Percentiles rank a stretch among this genome's conserved stretches.
Conservation (phyloP, 1,140 invertebrate species). For the Euwallacea fornicatus region DNA sequence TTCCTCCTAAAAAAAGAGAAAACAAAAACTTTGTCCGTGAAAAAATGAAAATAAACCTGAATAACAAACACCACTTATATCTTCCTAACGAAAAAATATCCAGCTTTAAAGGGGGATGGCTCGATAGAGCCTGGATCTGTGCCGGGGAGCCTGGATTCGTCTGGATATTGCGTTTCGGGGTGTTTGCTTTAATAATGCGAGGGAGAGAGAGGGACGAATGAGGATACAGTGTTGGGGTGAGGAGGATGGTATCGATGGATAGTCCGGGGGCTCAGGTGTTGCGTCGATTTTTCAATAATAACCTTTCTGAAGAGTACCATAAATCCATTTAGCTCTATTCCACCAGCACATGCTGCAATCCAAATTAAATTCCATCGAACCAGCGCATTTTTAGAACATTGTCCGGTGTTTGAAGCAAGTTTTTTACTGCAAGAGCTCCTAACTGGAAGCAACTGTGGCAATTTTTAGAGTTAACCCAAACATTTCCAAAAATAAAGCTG, state of each 20-base stretch:
- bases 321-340: neutral
- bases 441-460: too few species aligned
- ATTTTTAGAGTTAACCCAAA: too few species aligned
- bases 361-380: neutral
- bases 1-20: slow-evolving; percentile 21
- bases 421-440: too few species aligned
- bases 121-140: slow-evolving; percentile 22
- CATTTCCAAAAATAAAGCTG: too few species aligned
- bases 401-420: too few species aligned
- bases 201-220: slow-evolving; percentile 11
- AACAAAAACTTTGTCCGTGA: slow-evolving; percentile 34
- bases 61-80: slow-evolving; percentile 40
- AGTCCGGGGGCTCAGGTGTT: slow-evolving; percentile 13
- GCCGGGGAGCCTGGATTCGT: slow-evolving; percentile 24
- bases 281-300: neutral
- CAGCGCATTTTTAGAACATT: neutral
- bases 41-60: slow-evolving; percentile 40
- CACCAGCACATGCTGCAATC: neutral
- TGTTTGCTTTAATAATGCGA: slow-evolving; percentile 32
- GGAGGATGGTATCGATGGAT: slow-evolving; percentile 14
- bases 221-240: slow-evolving; percentile 6
- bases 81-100: slow-evolving; percentile 37
- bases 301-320: neutral
- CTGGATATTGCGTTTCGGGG: slow-evolving; percentile 18
- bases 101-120: slow-evolving; percentile 25